Base-by-base conservation (phyloP, 2,797 vertebrate species). In the Capromys pilorides region DNA sequence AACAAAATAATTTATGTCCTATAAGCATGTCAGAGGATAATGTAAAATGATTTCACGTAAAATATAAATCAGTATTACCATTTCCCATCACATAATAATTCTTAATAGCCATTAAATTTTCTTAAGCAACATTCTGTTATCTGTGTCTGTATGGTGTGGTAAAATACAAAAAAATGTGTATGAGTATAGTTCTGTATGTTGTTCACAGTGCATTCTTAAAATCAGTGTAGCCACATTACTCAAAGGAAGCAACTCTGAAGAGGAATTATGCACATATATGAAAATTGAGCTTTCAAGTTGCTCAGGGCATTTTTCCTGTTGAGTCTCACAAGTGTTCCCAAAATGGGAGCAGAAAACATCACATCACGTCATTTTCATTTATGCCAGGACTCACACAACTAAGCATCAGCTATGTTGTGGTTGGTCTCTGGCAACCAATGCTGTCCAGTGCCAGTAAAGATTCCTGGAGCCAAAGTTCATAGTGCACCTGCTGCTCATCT, bases 31-130 rank as follows among this genome's bases (percentile, higher is more conserved):
- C 59, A 86, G 18, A 79, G 59, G 69, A 51, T 80, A 83, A 64
- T 19, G 64, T 89, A 78, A 69, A 84, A 69, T 67, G 83, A 54
- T 39, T 75, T 66, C n/a, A 91, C 64, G 26, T 69, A 82, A 90
- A 45, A 86, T 86, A 84, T 78, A 92, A 81, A 86, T 39, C 57
- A 31, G 13, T 45, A 33, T 84, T 84, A 71, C 86, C 54, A 86
- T 64, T 95, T 94, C 91, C 54, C 75, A 41, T 93, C 36, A 86
- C 73, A 69, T 94, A 49, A 79, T 92, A 77, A 84, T 80, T 94
- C 57, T 39, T 77, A 90, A 81, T 57, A 28, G 41, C 49, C 83
- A 79, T 24, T 80, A 91, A 61, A 71, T 87, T 93, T 93, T 84
- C 33, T 71, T 80, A 95, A 83, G 26, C 59, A 45, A 3, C 6